Evolutionary conservation across 2,113 vertebrate species (phyloP).

Genomic region (Clarias gariepinus): DNA sequence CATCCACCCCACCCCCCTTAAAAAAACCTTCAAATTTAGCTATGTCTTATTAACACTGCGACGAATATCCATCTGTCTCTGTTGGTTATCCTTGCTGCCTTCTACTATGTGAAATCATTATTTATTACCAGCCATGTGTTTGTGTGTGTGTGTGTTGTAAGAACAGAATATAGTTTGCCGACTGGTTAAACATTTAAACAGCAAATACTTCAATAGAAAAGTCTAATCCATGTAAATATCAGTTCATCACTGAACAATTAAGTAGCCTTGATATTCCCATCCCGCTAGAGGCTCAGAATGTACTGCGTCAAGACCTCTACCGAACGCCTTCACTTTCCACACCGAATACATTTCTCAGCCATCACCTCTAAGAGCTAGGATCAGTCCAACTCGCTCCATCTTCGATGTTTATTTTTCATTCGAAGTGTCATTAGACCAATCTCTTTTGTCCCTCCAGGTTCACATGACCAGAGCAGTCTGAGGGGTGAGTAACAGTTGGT

Average conservation of each 20-base stretch:
- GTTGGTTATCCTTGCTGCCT: background rate
- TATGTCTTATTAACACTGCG: constrained; percentile 12
- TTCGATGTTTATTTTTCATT: background rate
- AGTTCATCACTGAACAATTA: background rate
- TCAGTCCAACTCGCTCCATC: background rate
- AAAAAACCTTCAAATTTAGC: constrained; percentile 54
- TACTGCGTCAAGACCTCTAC: background rate
- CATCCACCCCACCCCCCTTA: constrained; percentile 66
- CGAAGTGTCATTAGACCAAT: constrained; percentile 2
- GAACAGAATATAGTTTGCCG: background rate
- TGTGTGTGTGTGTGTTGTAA: too few species aligned
- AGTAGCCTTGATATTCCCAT: background rate
- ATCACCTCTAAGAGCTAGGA: background rate
- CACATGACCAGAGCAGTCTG: constrained; percentile 72
- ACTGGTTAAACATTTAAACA: background rate
- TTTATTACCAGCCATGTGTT: background rate
- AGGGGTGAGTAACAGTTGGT: constrained; percentile 62
- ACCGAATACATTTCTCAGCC: background rate
- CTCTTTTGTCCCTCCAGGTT: constrained; percentile 50
- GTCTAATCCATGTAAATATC: background rate
- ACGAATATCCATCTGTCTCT: background rate
- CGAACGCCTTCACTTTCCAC: background rate
- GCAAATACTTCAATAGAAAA: background rate
- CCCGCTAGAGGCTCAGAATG: background rate
- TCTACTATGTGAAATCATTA: background rate